These are phyloP conservation scores for Bombus confusus DNA, from an alignment of 1,140 invertebrate species.

Conservation along the genomic window DNA sequence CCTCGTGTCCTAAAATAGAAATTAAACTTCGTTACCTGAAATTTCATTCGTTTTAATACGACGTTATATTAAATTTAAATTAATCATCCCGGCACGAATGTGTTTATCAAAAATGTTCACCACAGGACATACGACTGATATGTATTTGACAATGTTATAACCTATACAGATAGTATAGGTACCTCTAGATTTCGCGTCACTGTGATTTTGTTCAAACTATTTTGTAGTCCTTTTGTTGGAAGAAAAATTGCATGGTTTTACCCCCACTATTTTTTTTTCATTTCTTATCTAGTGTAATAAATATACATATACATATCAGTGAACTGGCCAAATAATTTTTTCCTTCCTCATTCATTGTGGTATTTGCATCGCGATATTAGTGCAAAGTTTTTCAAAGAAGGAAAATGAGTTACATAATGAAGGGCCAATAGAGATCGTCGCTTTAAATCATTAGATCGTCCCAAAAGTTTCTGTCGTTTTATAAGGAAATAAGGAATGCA, in stretches of 20 bases:
- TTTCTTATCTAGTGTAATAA: background rate
- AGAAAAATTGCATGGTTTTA: no score
- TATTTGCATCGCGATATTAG: background rate
- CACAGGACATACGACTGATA: background rate
- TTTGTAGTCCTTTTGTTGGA: no score
- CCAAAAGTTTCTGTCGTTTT: no score
- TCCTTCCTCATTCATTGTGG: background rate
- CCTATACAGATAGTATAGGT: no score
- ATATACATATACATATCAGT: no score
- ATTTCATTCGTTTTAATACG: slow-evolving; percentile 14
- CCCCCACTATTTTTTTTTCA: no score
- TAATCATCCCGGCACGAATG: background rate
- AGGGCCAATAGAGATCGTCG: background rate
- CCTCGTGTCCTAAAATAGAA: background rate
- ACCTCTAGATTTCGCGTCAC: no score
- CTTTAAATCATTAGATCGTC: background rate
- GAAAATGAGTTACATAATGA: background rate
- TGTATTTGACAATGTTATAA: no score
- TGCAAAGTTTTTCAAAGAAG: background rate
- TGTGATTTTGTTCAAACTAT: no score
- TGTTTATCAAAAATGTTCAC: background rate
- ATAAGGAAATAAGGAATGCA: no score
- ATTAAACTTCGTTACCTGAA: slow-evolving; percentile 30
- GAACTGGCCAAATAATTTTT: background rate
- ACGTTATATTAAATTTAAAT: background rate